These are phyloP conservation scores for Sorex fumeus DNA, from an alignment of 2,113 vertebrate genomes.

Conservation along the genomic window DNA sequence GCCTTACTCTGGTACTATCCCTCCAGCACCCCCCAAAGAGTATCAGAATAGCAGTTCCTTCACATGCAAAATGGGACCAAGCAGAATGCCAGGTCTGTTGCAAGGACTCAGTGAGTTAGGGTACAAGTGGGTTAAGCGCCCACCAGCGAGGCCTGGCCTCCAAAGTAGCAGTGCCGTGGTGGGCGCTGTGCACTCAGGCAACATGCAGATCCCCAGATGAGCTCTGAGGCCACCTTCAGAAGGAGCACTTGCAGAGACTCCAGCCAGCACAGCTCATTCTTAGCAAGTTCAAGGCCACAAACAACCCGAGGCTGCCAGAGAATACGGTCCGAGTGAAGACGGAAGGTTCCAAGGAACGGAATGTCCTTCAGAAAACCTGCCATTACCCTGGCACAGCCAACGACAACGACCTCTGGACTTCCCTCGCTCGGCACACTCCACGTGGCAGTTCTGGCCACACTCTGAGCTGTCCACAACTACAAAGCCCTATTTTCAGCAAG, in stretches of 20 bases:
- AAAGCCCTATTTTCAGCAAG: slow-evolving; percentile 24
- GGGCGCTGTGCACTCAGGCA: fast-evolving
- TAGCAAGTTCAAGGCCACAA: slow-evolving; percentile 54
- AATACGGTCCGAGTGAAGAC: slow-evolving; percentile 2
- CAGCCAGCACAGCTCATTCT: slow-evolving; percentile 25
- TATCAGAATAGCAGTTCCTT: not conserved
- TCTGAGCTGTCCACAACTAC: slow-evolving; percentile 60
- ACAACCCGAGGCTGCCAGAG: slow-evolving; percentile 41
- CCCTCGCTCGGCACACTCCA: not conserved
- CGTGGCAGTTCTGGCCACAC: slow-evolving; percentile 41
- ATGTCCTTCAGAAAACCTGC: slow-evolving; percentile 59
- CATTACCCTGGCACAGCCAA: not conserved
- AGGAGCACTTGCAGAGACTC: slow-evolving; percentile 7
- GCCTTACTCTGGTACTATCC: too few relatives aligned
- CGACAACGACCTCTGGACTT: not conserved
- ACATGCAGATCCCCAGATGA: too few relatives aligned
- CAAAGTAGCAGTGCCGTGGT: too few relatives aligned
- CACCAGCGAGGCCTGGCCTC: too few relatives aligned
- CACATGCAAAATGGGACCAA: not conserved
- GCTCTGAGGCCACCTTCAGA: not conserved
- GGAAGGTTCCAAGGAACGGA: slow-evolving; percentile 53
- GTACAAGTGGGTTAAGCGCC: not conserved
- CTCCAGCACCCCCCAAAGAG: too few relatives aligned
- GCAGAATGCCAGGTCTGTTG: too few relatives aligned
- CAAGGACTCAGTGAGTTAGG: not conserved